Evolutionary conservation across 2,888 invertebrate genomes (phyloP).

Genomic region (Lasioglossum vierecki): DNA sequence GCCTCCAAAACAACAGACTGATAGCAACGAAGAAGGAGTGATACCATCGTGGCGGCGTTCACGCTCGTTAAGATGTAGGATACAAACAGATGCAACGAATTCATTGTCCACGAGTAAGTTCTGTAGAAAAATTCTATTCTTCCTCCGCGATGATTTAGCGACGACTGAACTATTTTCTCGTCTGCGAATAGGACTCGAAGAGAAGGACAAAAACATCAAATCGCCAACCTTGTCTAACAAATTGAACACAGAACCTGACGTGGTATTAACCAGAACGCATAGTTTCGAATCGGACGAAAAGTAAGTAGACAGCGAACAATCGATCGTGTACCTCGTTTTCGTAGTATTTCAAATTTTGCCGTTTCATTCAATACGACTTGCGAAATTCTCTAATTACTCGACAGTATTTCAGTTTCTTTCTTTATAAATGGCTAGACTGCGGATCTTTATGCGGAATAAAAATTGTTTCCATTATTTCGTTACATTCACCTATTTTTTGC

Average conservation of each 20-base stretch:
- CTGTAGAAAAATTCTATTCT: neutral
- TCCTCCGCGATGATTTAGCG: neutral
- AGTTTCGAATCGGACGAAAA: conserved; percentile 95
- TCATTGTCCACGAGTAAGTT: conserved; percentile 84
- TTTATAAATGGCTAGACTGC: neutral
- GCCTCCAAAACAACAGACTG: conserved; percentile 85
- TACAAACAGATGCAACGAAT: conserved; percentile 85
- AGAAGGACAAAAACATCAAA: conserved; percentile 82
- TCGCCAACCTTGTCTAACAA: conserved; percentile 82
- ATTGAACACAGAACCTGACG: conserved; percentile 86
- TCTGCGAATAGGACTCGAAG: conserved; percentile 79
- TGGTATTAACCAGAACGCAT: conserved; percentile 91
- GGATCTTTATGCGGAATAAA: neutral
- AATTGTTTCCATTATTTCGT: neutral
- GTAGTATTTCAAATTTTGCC: conserved; percentile 23
- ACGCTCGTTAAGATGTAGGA: conserved; percentile 85
- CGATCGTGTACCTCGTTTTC: conserved; percentile 12
- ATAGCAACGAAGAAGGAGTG: conserved; percentile 86
- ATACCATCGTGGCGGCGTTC: conserved; percentile 89
- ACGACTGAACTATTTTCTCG: neutral
- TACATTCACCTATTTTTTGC: neutral
- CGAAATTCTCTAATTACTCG: conserved; percentile 33
- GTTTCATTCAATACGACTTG: conserved; percentile 47
- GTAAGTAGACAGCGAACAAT: conserved; percentile 86
- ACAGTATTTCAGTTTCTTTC: conserved; percentile 6